Evolutionary conservation across 2,113 vertebrate species (phyloP).

Genomic region (Saguinus imperator): DNA sequence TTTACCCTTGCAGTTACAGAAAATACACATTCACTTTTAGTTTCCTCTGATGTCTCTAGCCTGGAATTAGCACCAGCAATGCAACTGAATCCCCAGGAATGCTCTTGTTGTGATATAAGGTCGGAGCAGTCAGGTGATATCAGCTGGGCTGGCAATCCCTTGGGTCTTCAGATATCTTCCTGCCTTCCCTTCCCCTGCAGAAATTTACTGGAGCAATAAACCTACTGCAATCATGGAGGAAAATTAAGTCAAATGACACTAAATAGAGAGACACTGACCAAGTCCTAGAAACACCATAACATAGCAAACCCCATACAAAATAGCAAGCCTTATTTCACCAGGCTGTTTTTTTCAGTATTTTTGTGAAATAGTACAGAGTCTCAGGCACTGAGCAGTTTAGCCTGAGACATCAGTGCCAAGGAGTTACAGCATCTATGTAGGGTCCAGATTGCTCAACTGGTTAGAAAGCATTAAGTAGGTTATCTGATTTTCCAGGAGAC

Average conservation of each 20-base stretch:
- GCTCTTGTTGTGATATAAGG: conserved; percentile 74
- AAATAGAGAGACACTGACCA: conserved; percentile 55
- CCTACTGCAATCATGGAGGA: conserved; percentile 79
- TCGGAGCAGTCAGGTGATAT: conserved; percentile 73
- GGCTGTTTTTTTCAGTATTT: conserved; percentile 42
- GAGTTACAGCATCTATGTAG: conserved; percentile 54
- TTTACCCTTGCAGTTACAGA: neutral
- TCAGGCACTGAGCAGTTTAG: conserved; percentile 45
- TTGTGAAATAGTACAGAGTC: neutral
- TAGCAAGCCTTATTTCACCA: conserved; percentile 60
- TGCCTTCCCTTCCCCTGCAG: conserved; percentile 53
- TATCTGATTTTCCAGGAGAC: conserved; percentile 75
- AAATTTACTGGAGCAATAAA: conserved; percentile 84
- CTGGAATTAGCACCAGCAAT: conserved; percentile 71
- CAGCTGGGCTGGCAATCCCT: conserved; percentile 60
- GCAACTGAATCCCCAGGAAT: conserved; percentile 74
- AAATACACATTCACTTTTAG: neutral
- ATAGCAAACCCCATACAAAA: neutral
- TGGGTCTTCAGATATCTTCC: conserved; percentile 40
- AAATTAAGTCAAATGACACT: conserved; percentile 81
- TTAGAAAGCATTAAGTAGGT: conserved; percentile 66
- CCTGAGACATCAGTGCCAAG: conserved; percentile 6
- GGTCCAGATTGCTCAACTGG: conserved; percentile 70
- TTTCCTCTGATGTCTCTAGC: conserved; percentile 52
- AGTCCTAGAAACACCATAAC: conserved; percentile 52